phyloP scores from a whole-genome alignment of 2,113 vertebrate genomes.

The Saiga tatarica region DNA sequence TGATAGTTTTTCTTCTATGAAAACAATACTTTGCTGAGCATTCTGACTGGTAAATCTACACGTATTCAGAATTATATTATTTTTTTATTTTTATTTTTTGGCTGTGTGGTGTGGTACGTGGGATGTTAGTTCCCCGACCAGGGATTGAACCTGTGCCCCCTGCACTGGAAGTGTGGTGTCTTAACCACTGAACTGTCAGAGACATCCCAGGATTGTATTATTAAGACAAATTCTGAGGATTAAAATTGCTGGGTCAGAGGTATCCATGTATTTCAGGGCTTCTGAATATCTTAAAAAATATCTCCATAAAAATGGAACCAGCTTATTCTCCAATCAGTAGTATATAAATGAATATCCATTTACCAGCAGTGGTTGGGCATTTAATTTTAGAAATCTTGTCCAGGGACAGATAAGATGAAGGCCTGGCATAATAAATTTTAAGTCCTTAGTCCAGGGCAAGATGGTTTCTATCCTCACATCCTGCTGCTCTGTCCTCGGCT shows the following conservation, averaged over 20 bases:
- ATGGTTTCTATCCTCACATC: neutral
- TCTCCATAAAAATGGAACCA: neutral
- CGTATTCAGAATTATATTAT: neutral
- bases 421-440: neutral
- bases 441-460: neutral
- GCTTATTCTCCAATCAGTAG: neutral
- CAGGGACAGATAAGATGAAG: neutral
- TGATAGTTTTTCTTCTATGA: neutral
- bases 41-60: neutral
- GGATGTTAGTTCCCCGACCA: neutral
- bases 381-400: neutral
- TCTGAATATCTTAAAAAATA: neutral
- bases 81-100: neutral
- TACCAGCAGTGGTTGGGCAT: neutral
- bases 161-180: neutral
- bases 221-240: neutral
- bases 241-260: neutral
- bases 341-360: slow-evolving; percentile 2
- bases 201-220: neutral
- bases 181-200: neutral
- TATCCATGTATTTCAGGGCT: neutral
- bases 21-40: neutral
- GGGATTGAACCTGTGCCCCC: neutral
- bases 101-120: neutral
- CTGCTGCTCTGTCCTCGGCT: neutral